Evolutionary conservation across 2,113 vertebrate genomes (phyloP), one percentile per base, ranked within the genome.

Genomic region (Alosa alosa): DNA sequence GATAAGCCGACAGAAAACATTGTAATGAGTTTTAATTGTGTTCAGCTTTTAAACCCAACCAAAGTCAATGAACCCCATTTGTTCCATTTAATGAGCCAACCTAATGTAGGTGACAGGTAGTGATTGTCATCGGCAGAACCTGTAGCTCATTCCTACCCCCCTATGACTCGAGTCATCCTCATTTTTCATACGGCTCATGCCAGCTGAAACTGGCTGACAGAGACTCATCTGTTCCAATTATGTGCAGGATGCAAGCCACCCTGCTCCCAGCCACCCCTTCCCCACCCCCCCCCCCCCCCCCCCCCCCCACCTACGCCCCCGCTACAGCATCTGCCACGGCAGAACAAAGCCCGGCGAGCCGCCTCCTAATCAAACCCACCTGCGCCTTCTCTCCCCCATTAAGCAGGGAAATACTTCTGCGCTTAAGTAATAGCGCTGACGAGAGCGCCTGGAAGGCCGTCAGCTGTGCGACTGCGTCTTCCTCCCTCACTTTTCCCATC

Each of bases 181-280:
- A 31, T 31, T 9, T 10, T 11, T 68, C 64, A 31, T 31, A 0
- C n/a, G 87, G 84, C 55, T 82, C 82, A 20, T 90, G 39, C 83
- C 90, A 92, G 90, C 90, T 91, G 92, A 90, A 44, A 90, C 89
- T 84, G 46, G 88, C 91, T 92, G 90, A 92, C 89, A 22, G 5
- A 64, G 57, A 64, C 20, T 64, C 57, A 22, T 64, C 57, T 64
- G 57, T 64, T 64, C 57, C 57, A 64, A 64, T 64, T 64, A 64
- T 64, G 20, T 64, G 57, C 57, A 64, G 57, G 57, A 25, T 64
- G n/a, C 64, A 2, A 75, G 31, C 15, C 25, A 75, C 68, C 31
- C 25, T 13, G 3, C 68, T 75, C 8, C 31, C 9, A 75, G 3
- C 25, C 25, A 8, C 8, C 22, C 64, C 10, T 25, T n/a, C 25